Evolutionary conservation across 2,888 invertebrate species (phyloP).

Genomic region (Dynastes tityus): DNA sequence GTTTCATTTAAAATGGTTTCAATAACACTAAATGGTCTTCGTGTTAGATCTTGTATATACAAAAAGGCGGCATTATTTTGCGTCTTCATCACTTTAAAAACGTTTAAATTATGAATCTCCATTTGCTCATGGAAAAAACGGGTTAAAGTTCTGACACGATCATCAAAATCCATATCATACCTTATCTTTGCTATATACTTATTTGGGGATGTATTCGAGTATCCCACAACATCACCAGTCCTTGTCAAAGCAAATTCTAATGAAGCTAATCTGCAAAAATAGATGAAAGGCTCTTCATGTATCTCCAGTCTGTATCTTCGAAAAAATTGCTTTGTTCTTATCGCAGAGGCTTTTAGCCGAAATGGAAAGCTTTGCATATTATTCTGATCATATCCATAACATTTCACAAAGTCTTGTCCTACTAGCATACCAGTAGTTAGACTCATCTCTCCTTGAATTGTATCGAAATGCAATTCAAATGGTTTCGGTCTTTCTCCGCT

Average conservation of each 20-base stretch:
- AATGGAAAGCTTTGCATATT: background rate
- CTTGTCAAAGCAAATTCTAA: background rate
- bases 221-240: slow-evolving; percentile 10
- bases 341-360: background rate
- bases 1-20: background rate
- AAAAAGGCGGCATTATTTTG: background rate
- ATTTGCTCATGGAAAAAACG: too few relatives aligned
- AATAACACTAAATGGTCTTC: background rate
- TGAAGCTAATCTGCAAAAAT: background rate
- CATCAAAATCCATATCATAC: too few relatives aligned
- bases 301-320: slow-evolving; percentile 4
- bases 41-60: background rate
- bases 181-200: slow-evolving; percentile 5
- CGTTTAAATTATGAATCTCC: background rate
- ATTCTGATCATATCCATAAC: background rate
- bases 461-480: slow-evolving; percentile 7
- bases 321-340: background rate
- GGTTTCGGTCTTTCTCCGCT: background rate
- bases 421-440: background rate
- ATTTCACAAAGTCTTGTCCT: background rate
- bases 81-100: background rate
- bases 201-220: background rate
- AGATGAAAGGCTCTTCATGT: background rate
- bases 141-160: too few relatives aligned
- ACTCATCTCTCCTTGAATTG: background rate